Base-by-base conservation (phyloP, 2,113 vertebrate species). In the Polypterus senegalus region DNA sequence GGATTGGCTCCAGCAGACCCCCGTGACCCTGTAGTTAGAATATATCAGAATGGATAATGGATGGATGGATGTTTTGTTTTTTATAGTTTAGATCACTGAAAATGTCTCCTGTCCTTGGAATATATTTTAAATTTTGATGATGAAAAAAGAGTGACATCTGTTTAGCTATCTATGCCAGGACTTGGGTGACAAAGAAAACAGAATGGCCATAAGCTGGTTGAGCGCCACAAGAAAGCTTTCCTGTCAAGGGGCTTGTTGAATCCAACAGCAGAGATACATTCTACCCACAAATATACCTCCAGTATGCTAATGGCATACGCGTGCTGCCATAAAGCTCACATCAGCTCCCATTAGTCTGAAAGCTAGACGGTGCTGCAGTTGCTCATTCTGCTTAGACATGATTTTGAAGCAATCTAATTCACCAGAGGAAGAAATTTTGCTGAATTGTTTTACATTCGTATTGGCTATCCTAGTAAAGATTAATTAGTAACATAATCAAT, bases 261-360 rank as follows among this genome's bases (percentile, higher is more conserved):
- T 51, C 49, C 6, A 45, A 45, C 7, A 7, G 5, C 43, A 5
- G 43, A 45, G 7, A 3, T 58, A 9, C 46, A 7, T 45, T 7
- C 8, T 58, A 6, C 56, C 27, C 27, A 7, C 11, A 58, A n/a
- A 9, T 27, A 45, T 58, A 7, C 49, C 49, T 51, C 49, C 49
- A 51, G 27, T 6, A 51, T 51, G 9, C 49, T 51, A 51, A 51
- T 51, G 9, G 56, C 54, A 58, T 63, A 49, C 5, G 43, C 5
- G 45, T 58, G 66, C 54, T 49, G 55, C 49, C 48, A 52, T 58
- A 45, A 59, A 47, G 59, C n/a, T 9, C 45, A 27, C 56, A 54
- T 47, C 48, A 57, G 6, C 5, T 46, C 56, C 57, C 48, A 49
- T 60, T 48, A 54, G 48, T 61, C 49, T 58, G 4, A 46, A 58